These are phyloP conservation scores for Zaprionus ornatus DNA, from an alignment of 1,140 invertebrate species.

Conservation along the genomic window DNA sequence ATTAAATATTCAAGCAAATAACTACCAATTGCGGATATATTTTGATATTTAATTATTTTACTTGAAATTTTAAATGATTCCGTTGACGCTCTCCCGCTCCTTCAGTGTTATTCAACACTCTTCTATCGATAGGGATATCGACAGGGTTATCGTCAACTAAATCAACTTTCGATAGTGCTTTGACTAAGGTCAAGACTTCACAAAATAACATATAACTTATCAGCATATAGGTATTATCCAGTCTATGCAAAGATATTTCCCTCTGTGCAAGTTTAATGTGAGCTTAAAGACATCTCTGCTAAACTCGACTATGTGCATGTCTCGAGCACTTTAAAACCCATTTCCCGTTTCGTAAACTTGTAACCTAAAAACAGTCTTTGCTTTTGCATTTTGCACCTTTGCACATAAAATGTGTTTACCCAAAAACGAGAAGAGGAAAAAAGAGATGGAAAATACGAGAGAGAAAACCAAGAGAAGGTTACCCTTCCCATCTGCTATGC, in stretches of 20 bases:
- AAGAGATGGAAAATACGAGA: conserved; percentile 26
- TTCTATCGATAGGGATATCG: too few relatives aligned
- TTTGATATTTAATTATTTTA: too few relatives aligned
- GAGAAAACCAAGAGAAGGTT: not conserved
- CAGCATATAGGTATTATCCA: too few relatives aligned
- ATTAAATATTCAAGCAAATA: not conserved
- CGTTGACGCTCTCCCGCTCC: too few relatives aligned
- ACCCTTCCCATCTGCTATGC: not conserved
- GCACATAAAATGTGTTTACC: conserved; percentile 72
- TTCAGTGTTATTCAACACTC: too few relatives aligned
- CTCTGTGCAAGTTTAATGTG: not conserved
- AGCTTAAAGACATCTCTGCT: not conserved
- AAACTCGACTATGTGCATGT: not conserved
- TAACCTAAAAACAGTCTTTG: conserved; percentile 37
- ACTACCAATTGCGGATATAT: not conserved
- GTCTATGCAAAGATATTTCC: too few relatives aligned
- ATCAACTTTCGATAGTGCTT: too few relatives aligned
- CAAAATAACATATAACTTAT: too few relatives aligned
- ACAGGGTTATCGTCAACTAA: too few relatives aligned
- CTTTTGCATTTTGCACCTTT: conserved; percentile 58
- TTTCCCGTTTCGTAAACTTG: conserved; percentile 29
- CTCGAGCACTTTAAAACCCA: conserved; percentile 19
- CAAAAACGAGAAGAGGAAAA: not conserved
- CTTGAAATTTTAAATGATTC: too few relatives aligned
- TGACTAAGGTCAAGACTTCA: too few relatives aligned